These are phyloP conservation scores for Therioaphis trifolii DNA, from an alignment of 2,888 invertebrate species.

Conservation along the genomic window DNA sequence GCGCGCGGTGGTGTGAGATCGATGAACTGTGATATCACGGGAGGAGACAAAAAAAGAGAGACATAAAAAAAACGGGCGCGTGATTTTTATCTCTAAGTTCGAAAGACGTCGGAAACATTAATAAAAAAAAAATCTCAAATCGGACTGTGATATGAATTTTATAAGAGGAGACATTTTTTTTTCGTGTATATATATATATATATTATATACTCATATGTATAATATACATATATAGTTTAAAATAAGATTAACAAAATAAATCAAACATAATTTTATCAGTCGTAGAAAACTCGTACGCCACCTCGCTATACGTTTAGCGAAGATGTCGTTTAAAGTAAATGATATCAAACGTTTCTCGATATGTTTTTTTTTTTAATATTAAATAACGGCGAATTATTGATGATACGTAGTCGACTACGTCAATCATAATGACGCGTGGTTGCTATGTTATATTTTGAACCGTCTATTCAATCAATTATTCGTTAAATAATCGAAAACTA, in stretches of 20 bases:
- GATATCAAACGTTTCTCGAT: neutral
- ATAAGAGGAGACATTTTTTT: constrained; percentile 37
- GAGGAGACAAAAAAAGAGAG: neutral
- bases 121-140: constrained; percentile 39
- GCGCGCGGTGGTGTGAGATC: no score
- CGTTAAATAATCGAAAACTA: neutral
- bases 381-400: neutral
- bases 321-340: neutral
- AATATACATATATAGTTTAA: neutral
- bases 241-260: constrained; percentile 29
- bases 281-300: no score
- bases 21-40: no score
- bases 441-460: no score
- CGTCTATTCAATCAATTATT: neutral
- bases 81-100: no score
- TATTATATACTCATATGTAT: no score
- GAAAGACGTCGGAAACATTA: no score
- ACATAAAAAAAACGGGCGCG: neutral
- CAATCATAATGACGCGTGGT: neutral
- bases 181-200: neutral
- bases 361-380: neutral
- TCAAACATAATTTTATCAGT: constrained; percentile 35
- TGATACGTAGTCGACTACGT: neutral
- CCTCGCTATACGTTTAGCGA: no score
- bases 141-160: constrained; percentile 59